Percentiles rank a stretch among this genome's conserved stretches.
phyloP scores from a whole-genome alignment of 2,797 vertebrate genomes.

The Apogon hyalosoma region DNA sequence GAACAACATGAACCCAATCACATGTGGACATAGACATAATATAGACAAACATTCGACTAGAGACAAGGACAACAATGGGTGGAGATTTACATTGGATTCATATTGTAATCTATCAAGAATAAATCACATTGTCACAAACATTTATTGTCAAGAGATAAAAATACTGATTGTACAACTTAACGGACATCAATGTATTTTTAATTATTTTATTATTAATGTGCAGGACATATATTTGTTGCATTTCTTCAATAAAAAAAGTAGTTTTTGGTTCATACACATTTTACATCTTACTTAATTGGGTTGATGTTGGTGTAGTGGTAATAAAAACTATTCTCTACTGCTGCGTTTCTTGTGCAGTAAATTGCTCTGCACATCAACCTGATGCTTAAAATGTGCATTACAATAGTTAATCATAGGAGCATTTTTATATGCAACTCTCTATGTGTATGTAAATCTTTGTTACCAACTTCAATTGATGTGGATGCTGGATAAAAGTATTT shows the following conservation, averaged over 20 bases:
- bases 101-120: no score
- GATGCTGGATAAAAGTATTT: constrained; percentile 88
- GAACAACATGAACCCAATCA: no score
- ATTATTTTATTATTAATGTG: no score
- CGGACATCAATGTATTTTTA: no score
- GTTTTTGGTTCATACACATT: neutral
- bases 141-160: no score
- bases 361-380: constrained; percentile 26
- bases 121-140: no score
- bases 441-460: constrained; percentile 86
- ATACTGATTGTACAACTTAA: no score
- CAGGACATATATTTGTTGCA: neutral
- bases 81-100: no score
- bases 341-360: constrained; percentile 18
- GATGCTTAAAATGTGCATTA: constrained; percentile 51
- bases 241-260: neutral
- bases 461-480: constrained; percentile 89
- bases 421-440: constrained; percentile 62
- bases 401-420: constrained; percentile 48
- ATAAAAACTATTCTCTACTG: constrained; percentile 7
- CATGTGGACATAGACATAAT: no score
- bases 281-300: constrained; percentile 5
- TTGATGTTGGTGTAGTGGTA: constrained; percentile 19
- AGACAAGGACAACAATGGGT: no score
- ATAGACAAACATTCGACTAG: no score